Evolutionary conservation across 2,797 vertebrate species (phyloP).

Genomic region (Mormyrus proboscirostris): DNA sequence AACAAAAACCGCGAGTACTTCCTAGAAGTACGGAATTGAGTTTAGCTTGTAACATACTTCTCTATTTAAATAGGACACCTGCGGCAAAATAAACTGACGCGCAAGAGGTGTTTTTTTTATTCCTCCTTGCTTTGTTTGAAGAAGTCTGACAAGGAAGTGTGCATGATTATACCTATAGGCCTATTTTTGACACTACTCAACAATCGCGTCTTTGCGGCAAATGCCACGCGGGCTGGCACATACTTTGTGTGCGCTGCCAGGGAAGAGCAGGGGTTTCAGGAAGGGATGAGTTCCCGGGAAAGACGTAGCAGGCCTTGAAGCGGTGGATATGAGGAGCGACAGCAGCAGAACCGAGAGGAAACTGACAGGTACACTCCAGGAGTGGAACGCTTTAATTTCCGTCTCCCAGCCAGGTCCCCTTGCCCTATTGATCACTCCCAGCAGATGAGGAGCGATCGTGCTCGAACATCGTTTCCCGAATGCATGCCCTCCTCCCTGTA

Average conservation of each 20-base stretch:
- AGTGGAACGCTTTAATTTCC: constrained; percentile 14
- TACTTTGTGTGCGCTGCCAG: not conserved
- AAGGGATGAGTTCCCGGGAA: not conserved
- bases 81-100: constrained; percentile 17
- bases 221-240: not conserved
- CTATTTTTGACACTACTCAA: not conserved
- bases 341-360: not conserved
- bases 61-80: not conserved
- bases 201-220: constrained; percentile 18
- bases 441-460: not conserved
- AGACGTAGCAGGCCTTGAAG: not conserved
- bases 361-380: not conserved
- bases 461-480: not conserved
- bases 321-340: not conserved
- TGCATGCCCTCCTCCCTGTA: not conserved
- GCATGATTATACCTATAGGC: not conserved
- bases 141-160: not conserved
- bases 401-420: constrained; percentile 7
- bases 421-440: constrained; percentile 13
- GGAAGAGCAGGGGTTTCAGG: not conserved
- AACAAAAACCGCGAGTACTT: not conserved
- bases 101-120: constrained; percentile 15
- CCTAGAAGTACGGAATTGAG: not conserved
- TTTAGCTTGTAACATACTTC: not conserved
- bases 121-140: constrained; percentile 1